These are phyloP conservation scores for Oligia strigilis DNA, from an alignment of 2,888 invertebrate species.

Conservation along the genomic window DNA sequence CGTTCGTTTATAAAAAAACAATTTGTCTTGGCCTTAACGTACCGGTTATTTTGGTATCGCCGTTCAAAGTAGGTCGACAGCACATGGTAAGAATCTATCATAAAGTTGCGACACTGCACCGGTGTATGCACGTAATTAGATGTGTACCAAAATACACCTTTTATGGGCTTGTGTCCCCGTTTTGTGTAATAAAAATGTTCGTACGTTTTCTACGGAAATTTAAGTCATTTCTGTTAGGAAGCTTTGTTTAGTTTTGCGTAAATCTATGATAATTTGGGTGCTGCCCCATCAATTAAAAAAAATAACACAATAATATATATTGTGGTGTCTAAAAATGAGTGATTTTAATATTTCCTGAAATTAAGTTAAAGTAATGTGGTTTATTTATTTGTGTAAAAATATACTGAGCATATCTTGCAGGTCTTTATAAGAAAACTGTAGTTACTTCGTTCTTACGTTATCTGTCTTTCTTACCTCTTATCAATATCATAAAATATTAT, in stretches of 20 bases:
- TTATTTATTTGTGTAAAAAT: conserved; percentile 21
- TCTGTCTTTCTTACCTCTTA: conserved; percentile 35
- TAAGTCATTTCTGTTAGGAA: not conserved
- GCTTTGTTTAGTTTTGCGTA: not conserved
- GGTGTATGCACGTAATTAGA: conserved; percentile 52
- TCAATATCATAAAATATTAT: conserved; percentile 22
- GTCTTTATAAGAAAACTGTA: conserved; percentile 40
- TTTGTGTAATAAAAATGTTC: conserved; percentile 25
- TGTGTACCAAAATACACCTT: conserved; percentile 53
- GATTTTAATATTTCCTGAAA: conserved; percentile 1
- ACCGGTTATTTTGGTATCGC: conserved; percentile 78
- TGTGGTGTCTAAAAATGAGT: not conserved
- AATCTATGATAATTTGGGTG: not conserved
- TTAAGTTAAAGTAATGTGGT: conserved; percentile 6
- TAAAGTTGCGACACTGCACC: conserved; percentile 74
- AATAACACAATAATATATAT: not conserved
- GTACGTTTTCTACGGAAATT: not conserved
- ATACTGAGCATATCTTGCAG: conserved; percentile 54
- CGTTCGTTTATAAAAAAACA: conserved; percentile 59
- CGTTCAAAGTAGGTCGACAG: conserved; percentile 77
- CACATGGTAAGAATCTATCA: conserved; percentile 78
- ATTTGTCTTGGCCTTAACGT: conserved; percentile 74
- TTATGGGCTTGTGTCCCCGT: conserved; percentile 44
- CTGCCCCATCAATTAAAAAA: not conserved
- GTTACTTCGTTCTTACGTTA: conserved; percentile 24